Base-by-base conservation (phyloP, 2,888 invertebrate species). In the Polia nebulosa region DNA sequence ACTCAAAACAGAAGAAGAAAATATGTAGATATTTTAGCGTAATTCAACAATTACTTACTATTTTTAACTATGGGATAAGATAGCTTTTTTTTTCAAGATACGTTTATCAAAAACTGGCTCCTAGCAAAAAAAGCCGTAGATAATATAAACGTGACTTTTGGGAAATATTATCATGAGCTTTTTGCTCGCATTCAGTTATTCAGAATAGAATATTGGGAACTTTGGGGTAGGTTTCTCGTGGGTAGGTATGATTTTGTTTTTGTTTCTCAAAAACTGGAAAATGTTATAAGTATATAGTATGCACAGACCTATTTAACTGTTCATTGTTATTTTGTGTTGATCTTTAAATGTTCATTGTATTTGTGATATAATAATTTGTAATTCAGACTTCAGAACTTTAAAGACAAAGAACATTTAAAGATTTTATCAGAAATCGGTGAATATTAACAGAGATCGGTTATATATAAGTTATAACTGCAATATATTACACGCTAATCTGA, bases 401-500 rank as follows among this genome's bases (percentile, higher is more conserved):
- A 0, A 53, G 27, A 51, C 29, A 1, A 39, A 47, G 22, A 25
- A 32, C 8, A 13, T 2, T 39, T 8, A 41, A 66, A 29, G 8
- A 41, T 32, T 1, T 9, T 32, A 32, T 13, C 5, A 66, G 39
- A 49, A 11, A 39, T 61, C 20, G 17, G 20, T n/a, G n/a, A n/a
- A n/a, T n/a, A n/a, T n/a, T n/a, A n/a, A n/a, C n/a, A n/a, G n/a
- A n/a, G n/a, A n/a, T n/a, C n/a, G n/a, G n/a, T n/a, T n/a, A n/a
- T n/a, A n/a, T n/a, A n/a, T n/a, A n/a, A n/a, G n/a, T 45, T 27
- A 39, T 20, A 20, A 41, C 9, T 52, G 17, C 20, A 32, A 44
- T 36, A 64, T 58, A 36, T 53, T 11, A 44, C n/a, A 41, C 58
- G 39, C 56, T 22, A 45, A 74, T 45, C 55, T 56, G 53, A 20